Base-by-base conservation (phyloP, 2,113 vertebrate genomes). In the Channa argus region DNA sequence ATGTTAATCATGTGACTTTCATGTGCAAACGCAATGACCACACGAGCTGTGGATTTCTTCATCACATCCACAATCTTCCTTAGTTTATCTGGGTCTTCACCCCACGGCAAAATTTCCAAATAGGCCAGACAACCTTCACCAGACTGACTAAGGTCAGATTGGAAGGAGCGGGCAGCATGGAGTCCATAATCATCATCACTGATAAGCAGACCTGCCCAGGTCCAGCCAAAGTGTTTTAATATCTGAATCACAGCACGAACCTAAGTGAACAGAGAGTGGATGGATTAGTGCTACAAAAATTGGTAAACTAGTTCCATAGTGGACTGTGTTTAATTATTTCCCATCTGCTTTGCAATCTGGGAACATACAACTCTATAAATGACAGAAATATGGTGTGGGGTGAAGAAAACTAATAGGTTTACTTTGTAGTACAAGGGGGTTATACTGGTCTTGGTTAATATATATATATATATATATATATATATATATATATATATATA, bases 1-100 rank as follows among this genome's bases (percentile, higher is more conserved):
- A 85, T 71, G 10, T 86, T 62, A 60, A 92, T 67, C 77, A 92
- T 71, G 52, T 85, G 80, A 34, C 62, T 80, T 15, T 82, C 71
- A 12, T 89, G 84, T 34, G 76, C 82, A 73, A 89, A 89, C 7
- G 74, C 87, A 47, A 89, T 80, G 52, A 89, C 74, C 15, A 89
- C 87, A 15, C n/a, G 51, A 59, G 84, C 82, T 45, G 73, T 78
- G 5, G 87, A 89, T 69, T 13, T 54, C 61, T 74, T 79, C 34
- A 94, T 91, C 9, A 86, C 56, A 5, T 59, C 13, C 15, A 92
- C 88, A n/a, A 94, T 93, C 41, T 62, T 89, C 8, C 14, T 50
- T 0, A 89, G 51, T 69, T 90, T 84, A 24, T 1, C 49, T 6
- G 6, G 49, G 14, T 88, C 63, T 41, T 91, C 83, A 38, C 76